Evolutionary conservation across 2,797 vertebrate species (phyloP).

Genomic region (Siniperca obscura): DNA sequence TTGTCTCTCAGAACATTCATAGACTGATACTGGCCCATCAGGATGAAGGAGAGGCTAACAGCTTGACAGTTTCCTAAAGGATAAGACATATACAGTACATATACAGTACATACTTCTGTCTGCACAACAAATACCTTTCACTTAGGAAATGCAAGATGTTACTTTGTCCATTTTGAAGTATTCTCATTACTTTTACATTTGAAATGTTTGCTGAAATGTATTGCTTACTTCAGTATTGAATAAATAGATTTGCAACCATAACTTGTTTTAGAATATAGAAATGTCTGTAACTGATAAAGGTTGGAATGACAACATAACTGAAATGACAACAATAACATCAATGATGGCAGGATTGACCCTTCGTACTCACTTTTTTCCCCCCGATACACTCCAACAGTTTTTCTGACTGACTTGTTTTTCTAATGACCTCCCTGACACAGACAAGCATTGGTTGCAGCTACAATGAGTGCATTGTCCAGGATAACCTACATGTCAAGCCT

Average conservation of each 20-base stretch:
- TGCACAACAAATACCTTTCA: slow-evolving; percentile 1
- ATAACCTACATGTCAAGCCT: slow-evolving; percentile 80
- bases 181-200: slow-evolving; percentile 1
- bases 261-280: slow-evolving; percentile 12
- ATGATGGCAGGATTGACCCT: slow-evolving; percentile 41
- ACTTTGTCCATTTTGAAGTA: background rate
- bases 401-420: slow-evolving; percentile 76
- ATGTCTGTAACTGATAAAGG: slow-evolving; percentile 8
- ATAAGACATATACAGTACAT: background rate
- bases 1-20: slow-evolving; percentile 77
- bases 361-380: slow-evolving; percentile 28
- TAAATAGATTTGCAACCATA: slow-evolving; percentile 32
- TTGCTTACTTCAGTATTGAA: slow-evolving; percentile 34
- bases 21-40: slow-evolving; percentile 55
- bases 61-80: slow-evolving; percentile 30
- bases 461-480: slow-evolving; percentile 79
- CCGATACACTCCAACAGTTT: slow-evolving; percentile 70
- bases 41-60: slow-evolving; percentile 36
- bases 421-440: slow-evolving; percentile 75
- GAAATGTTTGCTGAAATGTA: slow-evolving; percentile 13
- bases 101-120: background rate
- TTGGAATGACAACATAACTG: slow-evolving; percentile 25
- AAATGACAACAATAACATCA: slow-evolving; percentile 50
- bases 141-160: background rate
- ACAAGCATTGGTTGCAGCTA: slow-evolving; percentile 61